Conservation (phyloP, 2,113 vertebrate genomes). For the Ovibos moschatus region DNA sequence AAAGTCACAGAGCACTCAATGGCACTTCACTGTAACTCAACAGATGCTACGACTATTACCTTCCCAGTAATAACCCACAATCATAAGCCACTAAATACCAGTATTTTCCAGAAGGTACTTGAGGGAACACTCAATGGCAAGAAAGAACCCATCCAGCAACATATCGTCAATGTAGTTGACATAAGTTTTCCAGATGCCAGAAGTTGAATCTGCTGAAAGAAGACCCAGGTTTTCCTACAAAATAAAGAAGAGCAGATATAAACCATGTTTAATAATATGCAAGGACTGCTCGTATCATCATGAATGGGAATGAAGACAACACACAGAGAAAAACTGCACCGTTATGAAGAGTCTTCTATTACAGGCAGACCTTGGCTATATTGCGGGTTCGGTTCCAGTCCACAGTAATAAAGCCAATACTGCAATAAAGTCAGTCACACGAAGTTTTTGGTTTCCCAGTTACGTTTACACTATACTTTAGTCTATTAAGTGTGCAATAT, state of each 20-base stretch:
- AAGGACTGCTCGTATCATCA: not conserved
- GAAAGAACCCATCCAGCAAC: conserved; percentile 91
- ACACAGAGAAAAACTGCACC: not conserved
- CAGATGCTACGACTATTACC: not conserved
- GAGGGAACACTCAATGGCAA: conserved; percentile 89
- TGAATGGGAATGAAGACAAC: not conserved
- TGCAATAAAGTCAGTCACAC: not conserved
- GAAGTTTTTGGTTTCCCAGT: not conserved
- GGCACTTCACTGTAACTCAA: not conserved
- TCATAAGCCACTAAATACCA: conserved; percentile 76
- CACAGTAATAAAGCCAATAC: not conserved
- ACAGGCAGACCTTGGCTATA: not conserved
- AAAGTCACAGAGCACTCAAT: not conserved
- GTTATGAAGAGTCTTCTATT: not conserved
- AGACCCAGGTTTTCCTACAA: conserved; percentile 88
- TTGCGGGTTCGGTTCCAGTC: not conserved
- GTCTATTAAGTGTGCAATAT: not conserved
- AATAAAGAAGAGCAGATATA: conserved; percentile 7
- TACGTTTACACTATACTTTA: not conserved
- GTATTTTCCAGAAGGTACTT: conserved; percentile 93
- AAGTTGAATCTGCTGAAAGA: conserved; percentile 84
- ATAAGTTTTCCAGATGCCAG: conserved; percentile 88
- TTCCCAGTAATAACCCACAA: not conserved
- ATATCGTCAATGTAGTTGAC: conserved; percentile 91
- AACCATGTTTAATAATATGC: not conserved